These are phyloP conservation scores for Montipora capitata DNA, from an alignment of 92 coral and sea anemone genomes.

Conservation along the genomic window DNA sequence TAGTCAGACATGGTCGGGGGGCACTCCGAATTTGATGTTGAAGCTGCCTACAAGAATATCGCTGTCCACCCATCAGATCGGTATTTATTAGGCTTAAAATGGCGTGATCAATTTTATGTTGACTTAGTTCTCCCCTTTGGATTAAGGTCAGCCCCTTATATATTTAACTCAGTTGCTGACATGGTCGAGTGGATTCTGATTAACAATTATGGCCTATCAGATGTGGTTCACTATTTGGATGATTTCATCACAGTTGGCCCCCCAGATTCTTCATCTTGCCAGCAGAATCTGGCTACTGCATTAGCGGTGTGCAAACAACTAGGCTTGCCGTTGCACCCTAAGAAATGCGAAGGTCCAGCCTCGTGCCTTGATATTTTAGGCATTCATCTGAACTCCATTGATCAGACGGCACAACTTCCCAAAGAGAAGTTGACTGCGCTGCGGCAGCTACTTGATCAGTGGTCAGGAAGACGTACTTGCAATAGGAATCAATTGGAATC, in stretches of 20 bases:
- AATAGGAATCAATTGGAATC: background rate
- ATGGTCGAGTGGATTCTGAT: constrained; percentile 31
- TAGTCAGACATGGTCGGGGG: background rate
- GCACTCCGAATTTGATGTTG: background rate
- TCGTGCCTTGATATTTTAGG: constrained; percentile 3
- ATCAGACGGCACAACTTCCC: background rate
- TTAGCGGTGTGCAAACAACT: background rate
- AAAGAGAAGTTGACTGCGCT: background rate
- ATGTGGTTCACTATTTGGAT: too few relatives aligned
- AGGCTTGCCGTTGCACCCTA: background rate
- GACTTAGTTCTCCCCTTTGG: too few relatives aligned
- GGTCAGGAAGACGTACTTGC: background rate
- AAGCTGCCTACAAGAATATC: constrained; percentile 7
- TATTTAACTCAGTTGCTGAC: constrained; percentile 26
- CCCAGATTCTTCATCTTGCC: background rate
- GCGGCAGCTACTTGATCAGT: background rate
- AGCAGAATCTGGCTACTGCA: background rate
- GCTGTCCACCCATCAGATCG: too few relatives aligned
- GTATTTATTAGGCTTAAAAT: background rate
- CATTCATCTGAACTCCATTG: background rate
- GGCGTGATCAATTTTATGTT: background rate
- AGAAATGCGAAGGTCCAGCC: background rate
- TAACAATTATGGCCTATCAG: background rate
- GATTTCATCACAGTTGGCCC: background rate
- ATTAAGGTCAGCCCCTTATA: background rate